Evolutionary conservation across 2,888 invertebrate species (phyloP).

Genomic region (Xylota sylvarum): DNA sequence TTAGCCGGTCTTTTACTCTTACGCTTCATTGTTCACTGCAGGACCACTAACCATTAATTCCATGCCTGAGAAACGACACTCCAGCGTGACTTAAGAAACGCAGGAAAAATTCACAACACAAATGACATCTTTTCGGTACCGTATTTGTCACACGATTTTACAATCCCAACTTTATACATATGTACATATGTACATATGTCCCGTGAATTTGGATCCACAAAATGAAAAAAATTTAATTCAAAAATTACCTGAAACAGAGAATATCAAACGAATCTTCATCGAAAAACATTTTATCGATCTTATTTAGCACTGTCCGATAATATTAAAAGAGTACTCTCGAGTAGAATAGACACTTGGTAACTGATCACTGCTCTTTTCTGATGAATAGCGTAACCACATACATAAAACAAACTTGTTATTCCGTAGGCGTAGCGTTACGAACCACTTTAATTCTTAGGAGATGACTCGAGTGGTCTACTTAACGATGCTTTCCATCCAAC

Average conservation of each 20-base stretch:
- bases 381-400: too few species aligned
- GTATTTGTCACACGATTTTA: too few species aligned
- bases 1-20: too few species aligned
- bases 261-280: not conserved
- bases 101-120: too few species aligned
- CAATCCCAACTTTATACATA: too few species aligned
- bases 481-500: not conserved
- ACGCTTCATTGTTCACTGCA: too few species aligned
- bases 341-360: not conserved
- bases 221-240: not conserved
- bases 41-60: too few species aligned
- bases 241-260: not conserved
- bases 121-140: too few species aligned
- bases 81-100: too few species aligned
- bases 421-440: not conserved
- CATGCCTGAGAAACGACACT: too few species aligned
- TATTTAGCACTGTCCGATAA: not conserved
- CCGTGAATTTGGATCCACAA: not conserved
- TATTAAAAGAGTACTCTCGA: not conserved
- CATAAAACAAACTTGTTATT: not conserved
- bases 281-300: not conserved
- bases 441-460: not conserved
- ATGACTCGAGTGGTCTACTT: not conserved
- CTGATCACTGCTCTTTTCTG: not conserved
- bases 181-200: too few species aligned